Evolutionary conservation across 2,113 vertebrate genomes (phyloP).

Genomic region (Tetraodon nigroviridis): DNA sequence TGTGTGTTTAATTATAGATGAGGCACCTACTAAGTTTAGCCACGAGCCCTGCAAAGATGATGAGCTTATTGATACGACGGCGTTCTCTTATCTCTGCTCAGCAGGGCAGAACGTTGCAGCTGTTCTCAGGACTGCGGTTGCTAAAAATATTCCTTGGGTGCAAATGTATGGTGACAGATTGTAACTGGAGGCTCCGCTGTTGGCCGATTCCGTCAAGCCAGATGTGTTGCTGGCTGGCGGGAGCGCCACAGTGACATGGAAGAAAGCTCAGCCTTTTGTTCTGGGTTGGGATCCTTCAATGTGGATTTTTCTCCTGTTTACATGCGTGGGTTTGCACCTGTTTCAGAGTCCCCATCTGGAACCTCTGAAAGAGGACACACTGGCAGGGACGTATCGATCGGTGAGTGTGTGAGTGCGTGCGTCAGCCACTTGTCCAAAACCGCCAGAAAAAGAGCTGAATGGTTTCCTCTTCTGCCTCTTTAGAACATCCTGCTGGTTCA

Average conservation of each 20-base stretch:
- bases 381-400: slow-evolving; percentile 78
- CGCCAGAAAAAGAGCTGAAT: not conserved
- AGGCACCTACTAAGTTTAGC: slow-evolving; percentile 10
- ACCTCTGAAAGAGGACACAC: slow-evolving; percentile 81
- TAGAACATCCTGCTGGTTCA: slow-evolving; percentile 91
- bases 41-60: not conserved
- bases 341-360: slow-evolving; percentile 85
- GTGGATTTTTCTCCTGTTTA: too few species aligned
- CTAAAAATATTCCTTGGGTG: not conserved
- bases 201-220: not conserved
- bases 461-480: not conserved
- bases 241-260: not conserved
- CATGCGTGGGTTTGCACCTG: slow-evolving; percentile 1
- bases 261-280: too few species aligned
- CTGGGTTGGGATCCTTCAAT: too few species aligned
- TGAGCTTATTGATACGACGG: not conserved
- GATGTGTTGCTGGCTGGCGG: not conserved
- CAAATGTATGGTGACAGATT: slow-evolving; percentile 16
- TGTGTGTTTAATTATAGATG: slow-evolving; percentile 3
- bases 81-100: slow-evolving; percentile 9
- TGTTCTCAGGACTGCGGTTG: not conserved
- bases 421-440: not conserved
- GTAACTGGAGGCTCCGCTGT: slow-evolving; percentile 1
- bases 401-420: slow-evolving; percentile 80
- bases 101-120: not conserved